Evolutionary conservation across 1,140 invertebrate genomes (phyloP).

Genomic region (Anagrus nilaparvatae): DNA sequence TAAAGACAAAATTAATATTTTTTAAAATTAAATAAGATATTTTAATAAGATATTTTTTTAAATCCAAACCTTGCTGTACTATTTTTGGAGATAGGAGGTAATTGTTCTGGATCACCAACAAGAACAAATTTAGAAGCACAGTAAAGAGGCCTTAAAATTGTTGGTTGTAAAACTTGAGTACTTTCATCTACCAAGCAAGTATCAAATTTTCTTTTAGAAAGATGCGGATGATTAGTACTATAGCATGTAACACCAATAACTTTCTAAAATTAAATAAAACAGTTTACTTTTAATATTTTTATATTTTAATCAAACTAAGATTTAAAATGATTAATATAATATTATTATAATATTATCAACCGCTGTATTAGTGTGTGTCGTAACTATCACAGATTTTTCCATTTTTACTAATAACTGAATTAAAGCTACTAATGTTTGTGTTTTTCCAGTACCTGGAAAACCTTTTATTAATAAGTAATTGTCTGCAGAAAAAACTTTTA

Average conservation of each 20-base stretch:
- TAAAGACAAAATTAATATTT: no score
- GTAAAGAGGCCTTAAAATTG: conserved; percentile 67
- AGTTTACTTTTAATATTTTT: conserved; percentile 6
- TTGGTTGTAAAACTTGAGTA: conserved; percentile 72
- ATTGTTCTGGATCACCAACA: conserved; percentile 88
- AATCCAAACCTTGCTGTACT: conserved; percentile 61
- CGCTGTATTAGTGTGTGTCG: conserved; percentile 87
- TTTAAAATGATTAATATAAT: no score
- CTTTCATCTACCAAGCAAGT: conserved; percentile 93
- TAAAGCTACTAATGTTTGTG: conserved; percentile 74
- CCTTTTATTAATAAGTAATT: conserved; percentile 82
- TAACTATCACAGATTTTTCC: conserved; percentile 73
- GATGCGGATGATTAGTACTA: conserved; percentile 63
- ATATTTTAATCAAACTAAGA: no score
- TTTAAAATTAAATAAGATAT: no score
- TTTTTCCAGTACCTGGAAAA: conserved; percentile 94
- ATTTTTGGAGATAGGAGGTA: conserved; percentile 78
- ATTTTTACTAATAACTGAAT: conserved; percentile 62
- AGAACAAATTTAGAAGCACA: conserved; percentile 74
- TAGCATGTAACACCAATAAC: conserved; percentile 85
- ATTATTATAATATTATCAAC: conserved; percentile 86
- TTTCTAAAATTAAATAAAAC: conserved; percentile 43
- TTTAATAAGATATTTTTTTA: no score
- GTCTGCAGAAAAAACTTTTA: conserved; percentile 62
- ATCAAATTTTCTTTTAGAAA: conserved; percentile 67